A percentile compares a stretch with the other conserved stretches of the same genome.
Conservation (phyloP, 2,113 vertebrate genomes). For the Crotalus tigris region DNA sequence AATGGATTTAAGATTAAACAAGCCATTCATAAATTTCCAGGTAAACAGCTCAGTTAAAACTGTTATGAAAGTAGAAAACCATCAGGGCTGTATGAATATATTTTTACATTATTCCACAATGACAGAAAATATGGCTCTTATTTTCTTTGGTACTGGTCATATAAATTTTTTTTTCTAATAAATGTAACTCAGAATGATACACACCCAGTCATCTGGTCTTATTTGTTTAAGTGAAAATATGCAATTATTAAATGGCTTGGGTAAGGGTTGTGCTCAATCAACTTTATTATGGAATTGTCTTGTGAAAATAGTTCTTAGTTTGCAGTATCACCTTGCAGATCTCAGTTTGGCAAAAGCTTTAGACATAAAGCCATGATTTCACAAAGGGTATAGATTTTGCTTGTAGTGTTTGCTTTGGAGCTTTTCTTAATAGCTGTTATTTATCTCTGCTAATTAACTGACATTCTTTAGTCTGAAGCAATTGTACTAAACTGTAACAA, state of each 20-base stretch:
- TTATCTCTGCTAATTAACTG: conserved; percentile 20
- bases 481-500: background rate
- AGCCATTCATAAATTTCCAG: background rate
- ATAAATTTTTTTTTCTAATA: background rate
- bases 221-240: background rate
- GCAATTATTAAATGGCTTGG: background rate
- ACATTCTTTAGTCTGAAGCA: background rate
- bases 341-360: background rate
- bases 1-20: background rate
- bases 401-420: background rate
- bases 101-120: background rate
- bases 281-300: background rate
- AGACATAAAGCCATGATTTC: background rate
- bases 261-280: background rate
- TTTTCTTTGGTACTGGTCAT: background rate
- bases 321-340: background rate
- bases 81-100: background rate
- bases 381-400: background rate
- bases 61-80: background rate
- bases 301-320: background rate
- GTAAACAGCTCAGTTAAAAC: background rate
- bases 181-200: background rate
- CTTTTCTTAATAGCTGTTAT: conserved; percentile 5
- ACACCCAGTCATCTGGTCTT: background rate
- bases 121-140: background rate